Base-by-base conservation (phyloP, 2,888 invertebrate species). In the Limnephilus marmoratus region DNA sequence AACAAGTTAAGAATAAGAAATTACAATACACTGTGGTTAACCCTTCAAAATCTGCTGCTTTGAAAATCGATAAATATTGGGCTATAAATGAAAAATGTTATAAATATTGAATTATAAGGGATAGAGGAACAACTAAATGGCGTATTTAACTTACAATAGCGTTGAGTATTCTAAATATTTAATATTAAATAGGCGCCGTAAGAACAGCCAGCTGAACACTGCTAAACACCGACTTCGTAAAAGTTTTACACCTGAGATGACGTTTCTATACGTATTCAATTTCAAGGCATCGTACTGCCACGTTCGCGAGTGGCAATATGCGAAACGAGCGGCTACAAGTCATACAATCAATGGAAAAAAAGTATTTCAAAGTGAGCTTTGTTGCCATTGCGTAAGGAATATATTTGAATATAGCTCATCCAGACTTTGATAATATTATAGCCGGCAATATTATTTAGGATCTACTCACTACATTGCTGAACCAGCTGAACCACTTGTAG, bases 261-360 rank as follows among this genome's bases (percentile, higher is more conserved):
- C 96, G 95, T 96, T 96, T 96, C 95, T 95, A 95, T 96, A 96
- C 96, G 96, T 96, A 95, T 95, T 94, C 95, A 95, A 94, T 87
- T 94, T 94, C 94, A 93, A 95, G 95, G 95, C 95, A 95, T 93
- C 90, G 81, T 68, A 31, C 80, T 89, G 90, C 86, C 82, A 91
- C 91, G 91, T 91, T 81, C 45, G 45, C 90, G 68, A 80, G n/a
- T 37, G 87, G 31, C 34, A 81, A 5, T 34, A 89, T 80, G 18
- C 1, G 18, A 89, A 11, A 89, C 68, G 15, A 80, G 41, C 81
- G 80, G 24, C 81, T 80, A 34, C 12, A 89, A 24, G 11, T 24
- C 12, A 31, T 31, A 31, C 31, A 86, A n/a, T 49, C 13, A 85
- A 1, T 34, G 41, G 24, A 24, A 68, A 68, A 53, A 9, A 5